These are phyloP conservation scores for Catharus minimus DNA, from an alignment of 2,113 vertebrate genomes.

Conservation along the genomic window DNA sequence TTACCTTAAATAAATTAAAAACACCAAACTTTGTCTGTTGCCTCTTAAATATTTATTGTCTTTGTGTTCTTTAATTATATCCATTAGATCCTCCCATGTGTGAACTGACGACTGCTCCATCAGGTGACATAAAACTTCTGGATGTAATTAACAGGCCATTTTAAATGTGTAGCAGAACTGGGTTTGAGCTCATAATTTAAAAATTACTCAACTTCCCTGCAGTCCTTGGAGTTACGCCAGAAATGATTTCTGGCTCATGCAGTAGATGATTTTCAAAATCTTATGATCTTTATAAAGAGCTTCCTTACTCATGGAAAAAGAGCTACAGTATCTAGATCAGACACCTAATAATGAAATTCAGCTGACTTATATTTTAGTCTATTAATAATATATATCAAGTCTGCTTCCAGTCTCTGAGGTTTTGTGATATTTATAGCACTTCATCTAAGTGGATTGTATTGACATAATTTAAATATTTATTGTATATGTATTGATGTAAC, in stretches of 20 bases:
- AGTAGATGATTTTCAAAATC: not conserved
- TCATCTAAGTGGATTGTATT: constrained; percentile 1
- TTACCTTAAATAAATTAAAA: not conserved
- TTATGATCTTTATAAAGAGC: not conserved
- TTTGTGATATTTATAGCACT: constrained; percentile 38
- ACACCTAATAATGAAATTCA: not conserved
- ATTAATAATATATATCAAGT: constrained; percentile 23
- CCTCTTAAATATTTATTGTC: not conserved
- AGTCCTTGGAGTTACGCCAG: not conserved
- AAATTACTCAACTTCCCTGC: not conserved
- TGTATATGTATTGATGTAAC: not conserved
- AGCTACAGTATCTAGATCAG: not conserved
- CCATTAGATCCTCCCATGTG: not conserved
- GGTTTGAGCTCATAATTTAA: not conserved
- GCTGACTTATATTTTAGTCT: not conserved
- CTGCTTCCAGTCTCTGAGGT: not conserved
- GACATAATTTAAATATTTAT: constrained; percentile 25
- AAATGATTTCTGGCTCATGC: not conserved
- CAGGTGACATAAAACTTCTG: not conserved
- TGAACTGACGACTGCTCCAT: not conserved
- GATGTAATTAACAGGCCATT: not conserved
- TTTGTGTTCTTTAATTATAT: not conserved
- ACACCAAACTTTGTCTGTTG: not conserved
- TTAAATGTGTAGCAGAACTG: not conserved
- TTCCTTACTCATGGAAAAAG: not conserved